A percentile compares a stretch with the other conserved stretches of the same genome.
Evolutionary conservation across 2,888 invertebrate species (phyloP).

Genomic region (Petrophora chlorosata): DNA sequence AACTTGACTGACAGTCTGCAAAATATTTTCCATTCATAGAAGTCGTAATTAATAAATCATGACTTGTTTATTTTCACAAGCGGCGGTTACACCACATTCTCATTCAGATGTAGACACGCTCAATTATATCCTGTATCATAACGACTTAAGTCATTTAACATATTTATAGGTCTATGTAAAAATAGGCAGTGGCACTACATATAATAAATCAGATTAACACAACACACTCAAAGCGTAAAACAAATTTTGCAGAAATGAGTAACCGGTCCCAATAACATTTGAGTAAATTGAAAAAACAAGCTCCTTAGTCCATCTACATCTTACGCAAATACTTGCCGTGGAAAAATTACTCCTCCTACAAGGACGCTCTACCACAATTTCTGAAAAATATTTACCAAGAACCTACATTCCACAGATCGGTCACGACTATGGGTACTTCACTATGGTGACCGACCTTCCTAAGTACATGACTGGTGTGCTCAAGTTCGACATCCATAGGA

Average conservation of each 20-base stretch:
- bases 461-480: slow-evolving; percentile 88
- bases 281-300: no score
- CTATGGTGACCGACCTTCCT: slow-evolving; percentile 88
- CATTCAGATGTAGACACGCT: slow-evolving; percentile 1
- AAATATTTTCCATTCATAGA: slow-evolving; percentile 23
- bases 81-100: not conserved
- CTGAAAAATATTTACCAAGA: slow-evolving; percentile 19
- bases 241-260: no score
- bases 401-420: slow-evolving; percentile 68
- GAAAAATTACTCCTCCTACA: no score
- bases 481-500: slow-evolving; percentile 86
- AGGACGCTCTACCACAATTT: no score
- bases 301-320: no score
- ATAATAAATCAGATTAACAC: no score
- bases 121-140: slow-evolving; percentile 5
- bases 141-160: not conserved
- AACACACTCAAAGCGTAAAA: no score
- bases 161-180: no score
- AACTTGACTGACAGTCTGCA: not conserved
- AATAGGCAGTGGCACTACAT: no score
- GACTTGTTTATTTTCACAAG: slow-evolving; percentile 17
- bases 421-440: slow-evolving; percentile 89
- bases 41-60: slow-evolving; percentile 32
- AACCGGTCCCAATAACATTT: no score
- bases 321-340: no score